Base-by-base conservation (phyloP, 1,140 invertebrate genomes). In the Aphelenchoides fujianensis region DNA sequence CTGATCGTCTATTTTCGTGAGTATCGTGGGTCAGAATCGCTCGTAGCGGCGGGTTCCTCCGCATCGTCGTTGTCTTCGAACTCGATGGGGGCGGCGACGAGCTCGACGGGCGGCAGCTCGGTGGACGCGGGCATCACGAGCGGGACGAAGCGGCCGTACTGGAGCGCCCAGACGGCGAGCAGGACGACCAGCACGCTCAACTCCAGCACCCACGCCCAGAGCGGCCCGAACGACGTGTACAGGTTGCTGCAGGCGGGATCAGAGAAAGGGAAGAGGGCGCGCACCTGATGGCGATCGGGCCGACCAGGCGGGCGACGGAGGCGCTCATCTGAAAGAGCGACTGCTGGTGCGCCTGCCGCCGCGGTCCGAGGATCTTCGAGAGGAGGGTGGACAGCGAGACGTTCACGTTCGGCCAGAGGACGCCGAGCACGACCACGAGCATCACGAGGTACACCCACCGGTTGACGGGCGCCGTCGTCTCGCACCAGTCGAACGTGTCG, bases 361-460 rank as follows among this genome's bases (percentile, higher is more conserved):
- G 19, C n/a, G 76, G 76, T 5, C 76, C 76, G 52, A 78, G 80
- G 59, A 78, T 72, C 41, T 72, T 79, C 0, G 76, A 78, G 68
- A 78, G 80, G n/a, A 78, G 41, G 1, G 76, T 78, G 28, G 77
- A 73, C 27, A 80, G 32, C 3, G 74, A 36, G 36, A 80, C 59
- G 32, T 80, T 78, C 12, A 78, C 28, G 27, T 52, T 76, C 16
- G 77, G 78, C 27, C 71, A 75, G 23, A 61, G 36, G 57, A n/a
- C n/a, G n/a, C 57, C 57, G 27, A 61, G 36, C 1, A 30, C n/a
- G 36, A 61, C 16, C 27, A 16, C 2, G 16, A 61, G n/a, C 9
- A 35, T 35, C 16, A 30, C 69, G 16, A 32, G 31, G 36, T 37
- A 70, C 59, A 70, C 37, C 27, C 34, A 67, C 16, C 48, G 28